A percentile compares a stretch with the other conserved stretches of the same genome.
Evolutionary conservation across 2,797 vertebrate genomes (phyloP).

Genomic region (Zalophus californianus): DNA sequence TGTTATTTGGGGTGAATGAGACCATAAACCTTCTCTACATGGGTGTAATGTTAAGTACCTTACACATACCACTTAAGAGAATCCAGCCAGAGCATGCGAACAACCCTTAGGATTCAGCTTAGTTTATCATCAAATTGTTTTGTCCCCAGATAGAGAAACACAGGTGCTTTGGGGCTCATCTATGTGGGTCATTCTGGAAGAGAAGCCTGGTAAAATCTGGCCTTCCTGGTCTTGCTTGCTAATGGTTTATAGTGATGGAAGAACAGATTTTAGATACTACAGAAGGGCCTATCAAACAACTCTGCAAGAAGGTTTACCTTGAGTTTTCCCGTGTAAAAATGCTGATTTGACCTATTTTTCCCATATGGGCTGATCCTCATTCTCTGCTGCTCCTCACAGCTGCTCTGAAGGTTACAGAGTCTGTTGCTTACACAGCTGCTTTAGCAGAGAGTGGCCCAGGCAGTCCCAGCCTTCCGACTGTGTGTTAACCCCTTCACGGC

Average conservation of each 20-base stretch:
- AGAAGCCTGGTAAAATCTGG: background rate
- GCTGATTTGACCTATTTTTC: constrained; percentile 58
- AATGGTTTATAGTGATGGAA: background rate
- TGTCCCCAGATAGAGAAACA: background rate
- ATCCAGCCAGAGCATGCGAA: background rate
- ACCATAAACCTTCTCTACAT: background rate
- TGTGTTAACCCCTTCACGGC: constrained; percentile 48
- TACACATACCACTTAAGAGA: background rate
- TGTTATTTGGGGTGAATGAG: background rate
- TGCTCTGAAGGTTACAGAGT: constrained; percentile 67
- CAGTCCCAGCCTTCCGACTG: constrained; percentile 27
- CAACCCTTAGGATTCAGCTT: background rate
- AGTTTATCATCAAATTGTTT: background rate
- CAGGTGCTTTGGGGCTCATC: background rate
- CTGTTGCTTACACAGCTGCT: constrained; percentile 74
- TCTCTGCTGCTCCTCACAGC: constrained; percentile 53
- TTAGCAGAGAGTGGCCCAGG: background rate
- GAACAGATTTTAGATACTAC: background rate
- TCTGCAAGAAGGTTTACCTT: background rate
- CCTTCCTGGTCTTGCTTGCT: constrained; percentile 20
- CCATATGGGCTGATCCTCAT: background rate
- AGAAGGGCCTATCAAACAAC: background rate
- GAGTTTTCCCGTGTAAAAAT: constrained; percentile 54
- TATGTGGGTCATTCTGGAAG: background rate
- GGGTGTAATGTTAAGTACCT: background rate